phyloP scores from a whole-genome alignment of 2,113 vertebrate species.

The Scopus umbretta region DNA sequence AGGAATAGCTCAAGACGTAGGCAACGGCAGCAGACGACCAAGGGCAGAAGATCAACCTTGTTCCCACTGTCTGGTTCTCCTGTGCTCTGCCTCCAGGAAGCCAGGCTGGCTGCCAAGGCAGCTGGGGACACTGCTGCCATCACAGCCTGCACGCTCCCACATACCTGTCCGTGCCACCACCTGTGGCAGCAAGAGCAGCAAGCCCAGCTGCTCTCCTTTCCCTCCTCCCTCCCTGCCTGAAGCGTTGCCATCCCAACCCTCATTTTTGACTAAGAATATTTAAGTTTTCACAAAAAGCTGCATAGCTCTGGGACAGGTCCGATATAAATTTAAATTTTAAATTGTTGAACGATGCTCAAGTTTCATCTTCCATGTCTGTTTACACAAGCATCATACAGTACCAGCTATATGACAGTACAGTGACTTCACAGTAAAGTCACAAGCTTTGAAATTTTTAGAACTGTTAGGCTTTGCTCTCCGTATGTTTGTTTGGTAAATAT shows the following conservation, averaged over 20 bases:
- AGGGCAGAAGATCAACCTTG: background rate
- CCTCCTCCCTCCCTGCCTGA: background rate
- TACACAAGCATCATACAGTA: background rate
- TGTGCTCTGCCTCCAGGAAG: background rate
- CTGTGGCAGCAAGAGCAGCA: background rate
- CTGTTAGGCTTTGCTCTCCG: background rate
- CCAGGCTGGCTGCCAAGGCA: background rate
- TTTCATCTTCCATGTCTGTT: background rate
- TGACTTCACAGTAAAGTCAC: background rate
- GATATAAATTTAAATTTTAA: background rate
- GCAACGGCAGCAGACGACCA: background rate
- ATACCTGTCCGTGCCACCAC: background rate
- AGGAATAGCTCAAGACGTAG: background rate
- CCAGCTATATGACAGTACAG: background rate
- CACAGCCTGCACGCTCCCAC: background rate
- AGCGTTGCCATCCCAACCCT: background rate
- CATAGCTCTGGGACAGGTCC: background rate
- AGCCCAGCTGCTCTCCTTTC: background rate
- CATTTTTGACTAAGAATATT: background rate
- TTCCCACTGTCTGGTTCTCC: no score
- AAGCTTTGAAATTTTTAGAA: background rate
- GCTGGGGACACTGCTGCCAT: background rate
- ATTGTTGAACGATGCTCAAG: background rate
- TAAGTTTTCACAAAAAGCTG: background rate
- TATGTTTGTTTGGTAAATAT: background rate